These are phyloP conservation scores for Chiroxiphia lanceolata DNA, from an alignment of 2,797 vertebrate genomes.

Conservation along the genomic window DNA sequence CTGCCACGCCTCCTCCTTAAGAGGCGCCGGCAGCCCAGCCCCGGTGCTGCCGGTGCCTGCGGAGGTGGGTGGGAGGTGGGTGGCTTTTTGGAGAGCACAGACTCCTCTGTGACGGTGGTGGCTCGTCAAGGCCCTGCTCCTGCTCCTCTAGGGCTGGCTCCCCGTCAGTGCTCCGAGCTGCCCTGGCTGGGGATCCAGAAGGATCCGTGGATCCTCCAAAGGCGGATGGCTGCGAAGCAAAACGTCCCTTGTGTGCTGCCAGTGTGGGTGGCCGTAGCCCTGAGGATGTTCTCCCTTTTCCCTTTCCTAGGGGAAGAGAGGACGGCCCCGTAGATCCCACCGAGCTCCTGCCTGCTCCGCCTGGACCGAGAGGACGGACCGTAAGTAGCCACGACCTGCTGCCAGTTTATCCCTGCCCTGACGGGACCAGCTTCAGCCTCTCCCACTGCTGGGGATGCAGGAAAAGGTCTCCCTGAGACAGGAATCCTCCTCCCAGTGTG, in stretches of 20 bases:
- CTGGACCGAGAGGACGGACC: not conserved
- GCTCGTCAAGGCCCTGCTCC: fast-evolving
- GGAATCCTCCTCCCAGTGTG: fast-evolving
- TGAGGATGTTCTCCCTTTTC: not conserved
- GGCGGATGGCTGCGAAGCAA: fast-evolving
- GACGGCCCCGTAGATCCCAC: not conserved
- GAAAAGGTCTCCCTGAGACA: not conserved
- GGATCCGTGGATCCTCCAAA: fast-evolving
- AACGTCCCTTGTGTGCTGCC: fast-evolving
- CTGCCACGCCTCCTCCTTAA: not conserved
- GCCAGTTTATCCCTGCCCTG: not conserved
- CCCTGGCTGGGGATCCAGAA: not conserved
- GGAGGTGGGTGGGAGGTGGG: not conserved
- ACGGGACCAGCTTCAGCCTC: not conserved
- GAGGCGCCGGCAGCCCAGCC: not conserved
- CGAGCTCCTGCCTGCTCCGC: not conserved
- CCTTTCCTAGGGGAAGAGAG: conserved; percentile 38
- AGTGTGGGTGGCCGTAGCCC: fast-evolving
- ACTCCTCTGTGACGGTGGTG: fast-evolving
- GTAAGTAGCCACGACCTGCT: conserved; percentile 28
- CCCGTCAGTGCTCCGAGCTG: fast-evolving
- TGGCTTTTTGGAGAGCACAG: not conserved
- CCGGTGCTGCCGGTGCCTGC: not conserved
- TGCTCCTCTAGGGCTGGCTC: not conserved
- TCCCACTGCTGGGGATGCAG: not conserved